phyloP scores from a whole-genome alignment of 1,140 invertebrate species.

The Ericerus pela region DNA sequence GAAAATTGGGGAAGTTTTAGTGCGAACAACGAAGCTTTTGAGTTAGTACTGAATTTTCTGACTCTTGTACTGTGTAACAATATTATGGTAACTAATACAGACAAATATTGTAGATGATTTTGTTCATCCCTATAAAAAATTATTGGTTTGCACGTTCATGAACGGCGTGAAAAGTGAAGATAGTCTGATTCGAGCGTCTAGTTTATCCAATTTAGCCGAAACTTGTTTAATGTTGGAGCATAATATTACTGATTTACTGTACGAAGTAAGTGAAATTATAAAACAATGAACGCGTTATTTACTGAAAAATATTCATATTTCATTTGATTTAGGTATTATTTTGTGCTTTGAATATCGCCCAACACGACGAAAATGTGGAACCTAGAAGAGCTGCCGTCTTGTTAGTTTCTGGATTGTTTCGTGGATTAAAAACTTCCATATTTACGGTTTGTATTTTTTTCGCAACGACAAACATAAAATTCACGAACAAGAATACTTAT shows the following conservation, averaged over 20 bases:
- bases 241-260: slow-evolving; percentile 49
- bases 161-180: slow-evolving; percentile 50
- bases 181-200: slow-evolving; percentile 58
- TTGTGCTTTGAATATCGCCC: slow-evolving; percentile 48
- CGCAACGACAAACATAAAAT: too few relatives aligned
- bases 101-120: slow-evolving; percentile 46
- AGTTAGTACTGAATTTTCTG: slow-evolving; percentile 37
- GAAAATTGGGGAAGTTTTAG: slow-evolving; percentile 69
- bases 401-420: slow-evolving; percentile 29
- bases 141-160: slow-evolving; percentile 57
- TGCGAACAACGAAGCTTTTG: slow-evolving; percentile 52
- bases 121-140: slow-evolving; percentile 49
- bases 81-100: slow-evolving; percentile 5
- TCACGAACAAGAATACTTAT: background rate
- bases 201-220: slow-evolving; percentile 71
- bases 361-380: slow-evolving; percentile 49
- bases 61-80: background rate
- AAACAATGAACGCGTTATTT: background rate
- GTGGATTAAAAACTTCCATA: background rate
- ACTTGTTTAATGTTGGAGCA: slow-evolving; percentile 60
- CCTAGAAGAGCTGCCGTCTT: slow-evolving; percentile 63
- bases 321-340: slow-evolving; percentile 42
- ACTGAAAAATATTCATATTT: slow-evolving; percentile 16
- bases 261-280: slow-evolving; percentile 42
- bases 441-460: background rate